Base-by-base conservation (phyloP, 2,888 invertebrate genomes). In the Neoaliturus tenellus region DNA sequence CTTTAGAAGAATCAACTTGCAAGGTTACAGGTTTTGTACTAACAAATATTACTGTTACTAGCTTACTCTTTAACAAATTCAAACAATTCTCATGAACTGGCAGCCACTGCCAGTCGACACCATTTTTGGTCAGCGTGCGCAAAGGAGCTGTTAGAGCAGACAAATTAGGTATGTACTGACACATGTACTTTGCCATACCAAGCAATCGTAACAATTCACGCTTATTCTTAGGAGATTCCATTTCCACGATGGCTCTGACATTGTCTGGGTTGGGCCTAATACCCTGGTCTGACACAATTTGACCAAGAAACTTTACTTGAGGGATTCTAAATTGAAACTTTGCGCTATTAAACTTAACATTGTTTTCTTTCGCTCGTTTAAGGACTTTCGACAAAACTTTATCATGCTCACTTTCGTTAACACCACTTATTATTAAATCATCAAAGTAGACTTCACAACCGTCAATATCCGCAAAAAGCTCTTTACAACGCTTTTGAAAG, bases 201-300 rank as follows among this genome's bases (percentile, higher is more conserved):
- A 62, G 25, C 5, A 62, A 62, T 12, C 62, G 5, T 62, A 62
- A 23, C 62, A 62, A 62, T 5, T 62, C 62, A 10, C 12, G 5
- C 25, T 23, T 62, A 4, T 62, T 62, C 17, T 10, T 5, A 5
- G 62, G 62, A 10, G 25, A 23, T 62, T 62, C 62, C 62, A 62
- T 62, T 55, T 55, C 62, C 5, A 62, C 62, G 25, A 62, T 62
- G 62, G 25, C 62, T 62, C 62, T 62, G 5, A 62, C 62, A 62
- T 62, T 5, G 6, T 62, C 62, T 28, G 62, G 62, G 25, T 62
- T 62, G 5, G 25, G 62, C 17, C 62, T 62, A 62, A 62, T 62
- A 25, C 23, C 62, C 5, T 62, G 5, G 25, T 17, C 25, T 23
- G 62, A 62, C 25, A 62, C 62, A 23, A 62, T 31, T 5, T 62